phyloP scores from a whole-genome alignment of 2,888 invertebrate genomes.

The Ametastegia equiseti region DNA sequence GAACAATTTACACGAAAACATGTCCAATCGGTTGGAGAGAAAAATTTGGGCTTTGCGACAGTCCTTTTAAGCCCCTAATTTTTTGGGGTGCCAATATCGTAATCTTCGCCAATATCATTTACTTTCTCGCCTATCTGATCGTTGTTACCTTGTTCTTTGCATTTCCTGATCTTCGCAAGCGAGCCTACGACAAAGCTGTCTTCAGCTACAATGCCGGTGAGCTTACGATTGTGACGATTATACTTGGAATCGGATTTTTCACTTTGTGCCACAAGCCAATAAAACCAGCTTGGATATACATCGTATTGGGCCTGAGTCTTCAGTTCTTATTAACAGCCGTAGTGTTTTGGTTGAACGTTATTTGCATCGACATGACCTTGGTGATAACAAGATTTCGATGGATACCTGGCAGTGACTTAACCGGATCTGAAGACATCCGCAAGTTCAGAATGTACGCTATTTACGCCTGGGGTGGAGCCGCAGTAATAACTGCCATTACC shows the following conservation, averaged over 20 bases:
- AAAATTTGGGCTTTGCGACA: constrained; percentile 56
- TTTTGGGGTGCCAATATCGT: constrained; percentile 67
- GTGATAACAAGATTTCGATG: constrained; percentile 67
- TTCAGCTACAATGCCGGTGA: constrained; percentile 62
- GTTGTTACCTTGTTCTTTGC: constrained; percentile 61
- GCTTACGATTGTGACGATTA: constrained; percentile 57
- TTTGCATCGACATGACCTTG: constrained; percentile 68
- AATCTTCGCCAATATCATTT: constrained; percentile 64
- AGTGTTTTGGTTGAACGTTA: constrained; percentile 66
- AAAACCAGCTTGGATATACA: constrained; percentile 45
- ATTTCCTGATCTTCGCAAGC: constrained; percentile 58
- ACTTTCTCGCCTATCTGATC: constrained; percentile 63
- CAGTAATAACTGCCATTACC: constrained; percentile 58
- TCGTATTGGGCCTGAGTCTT: constrained; percentile 60
- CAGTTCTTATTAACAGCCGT: constrained; percentile 64
- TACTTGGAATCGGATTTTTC: constrained; percentile 61
- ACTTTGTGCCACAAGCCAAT: constrained; percentile 61
- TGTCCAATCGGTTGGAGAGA: constrained; percentile 34
- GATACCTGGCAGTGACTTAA: constrained; percentile 58
- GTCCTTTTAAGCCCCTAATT: constrained; percentile 58
- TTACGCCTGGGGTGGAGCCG: constrained; percentile 58
- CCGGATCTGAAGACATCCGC: constrained; percentile 59
- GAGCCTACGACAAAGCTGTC: constrained; percentile 65
- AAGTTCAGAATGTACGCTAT: constrained; percentile 61
- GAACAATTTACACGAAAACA: background rate